These are phyloP conservation scores for Thalassophryne amazonica DNA, from an alignment of 2,797 vertebrate genomes.

Conservation along the genomic window DNA sequence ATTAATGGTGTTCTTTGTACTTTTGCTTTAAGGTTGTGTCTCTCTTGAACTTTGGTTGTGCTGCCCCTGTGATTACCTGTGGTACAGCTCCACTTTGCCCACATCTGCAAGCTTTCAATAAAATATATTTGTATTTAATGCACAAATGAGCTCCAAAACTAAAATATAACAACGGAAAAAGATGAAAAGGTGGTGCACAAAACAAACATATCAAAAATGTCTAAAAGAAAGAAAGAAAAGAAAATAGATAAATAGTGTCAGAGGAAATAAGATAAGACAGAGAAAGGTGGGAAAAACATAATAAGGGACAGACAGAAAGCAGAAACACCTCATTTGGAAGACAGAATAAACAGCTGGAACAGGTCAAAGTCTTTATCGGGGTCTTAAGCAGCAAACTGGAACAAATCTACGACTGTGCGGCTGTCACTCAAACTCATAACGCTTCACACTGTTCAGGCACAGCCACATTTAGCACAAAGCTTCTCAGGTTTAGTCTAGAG, in stretches of 20 bases:
- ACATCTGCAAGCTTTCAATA: too few relatives aligned
- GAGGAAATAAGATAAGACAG: neutral
- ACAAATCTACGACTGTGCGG: conserved; percentile 10
- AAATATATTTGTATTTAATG: too few relatives aligned
- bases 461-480: neutral
- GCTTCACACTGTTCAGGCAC: neutral
- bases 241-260: neutral
- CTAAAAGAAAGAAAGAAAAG: neutral
- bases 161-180: too few relatives aligned
- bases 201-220: neutral
- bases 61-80: too few relatives aligned
- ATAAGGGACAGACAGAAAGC: neutral
- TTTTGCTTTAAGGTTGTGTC: too few relatives aligned
- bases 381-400: conserved; percentile 10
- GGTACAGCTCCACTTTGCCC: too few relatives aligned
- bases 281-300: neutral
- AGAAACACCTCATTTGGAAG: conserved; percentile 6
- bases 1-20: too few relatives aligned
- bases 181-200: neutral
- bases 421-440: conserved; percentile 16
- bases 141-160: too few relatives aligned
- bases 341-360: conserved; percentile 16
- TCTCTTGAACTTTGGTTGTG: too few relatives aligned
- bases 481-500: neutral
- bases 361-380: conserved; percentile 24